Percentiles rank a stretch among this genome's conserved stretches.
Conservation (phyloP, 2,113 vertebrate genomes). For the Bufo bufo region DNA sequence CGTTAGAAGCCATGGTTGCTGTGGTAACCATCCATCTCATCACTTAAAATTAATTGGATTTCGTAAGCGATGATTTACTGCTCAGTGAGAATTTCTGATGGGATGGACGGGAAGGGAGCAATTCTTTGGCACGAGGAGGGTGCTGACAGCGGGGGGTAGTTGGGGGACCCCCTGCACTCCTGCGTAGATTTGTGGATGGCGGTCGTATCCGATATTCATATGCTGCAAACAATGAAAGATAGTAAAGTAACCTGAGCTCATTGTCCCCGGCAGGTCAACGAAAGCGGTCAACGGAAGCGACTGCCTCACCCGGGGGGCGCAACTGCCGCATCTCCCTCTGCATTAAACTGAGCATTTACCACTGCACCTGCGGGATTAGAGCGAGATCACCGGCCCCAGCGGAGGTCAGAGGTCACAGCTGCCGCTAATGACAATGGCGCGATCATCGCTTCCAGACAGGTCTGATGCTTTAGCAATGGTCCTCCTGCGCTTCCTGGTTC, state of each 20-base stretch:
- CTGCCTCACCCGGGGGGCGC: too few species aligned
- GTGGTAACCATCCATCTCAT: too few species aligned
- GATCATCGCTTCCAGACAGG: neutral
- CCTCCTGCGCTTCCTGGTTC: neutral
- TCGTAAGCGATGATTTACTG: too few species aligned
- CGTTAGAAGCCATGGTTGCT: too few species aligned
- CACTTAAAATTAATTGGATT: too few species aligned
- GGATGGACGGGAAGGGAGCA: too few species aligned
- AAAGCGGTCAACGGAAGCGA: neutral
- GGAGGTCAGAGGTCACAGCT: constrained; percentile 10
- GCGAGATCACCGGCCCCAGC: neutral
- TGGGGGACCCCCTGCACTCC: too few species aligned
- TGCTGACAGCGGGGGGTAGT: too few species aligned
- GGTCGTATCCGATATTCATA: neutral
- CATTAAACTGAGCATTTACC: neutral
- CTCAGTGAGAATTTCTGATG: too few species aligned
- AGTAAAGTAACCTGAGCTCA: neutral
- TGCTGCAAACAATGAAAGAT: neutral
- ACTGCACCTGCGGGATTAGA: too few species aligned
- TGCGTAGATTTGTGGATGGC: too few species aligned
- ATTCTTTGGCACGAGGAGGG: too few species aligned
- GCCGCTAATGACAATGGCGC: neutral
- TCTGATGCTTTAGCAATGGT: neutral
- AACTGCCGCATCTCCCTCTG: neutral
- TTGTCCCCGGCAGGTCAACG: neutral